phyloP scores from a whole-genome alignment of 2,888 invertebrate species.

The Campoplex capitator region DNA sequence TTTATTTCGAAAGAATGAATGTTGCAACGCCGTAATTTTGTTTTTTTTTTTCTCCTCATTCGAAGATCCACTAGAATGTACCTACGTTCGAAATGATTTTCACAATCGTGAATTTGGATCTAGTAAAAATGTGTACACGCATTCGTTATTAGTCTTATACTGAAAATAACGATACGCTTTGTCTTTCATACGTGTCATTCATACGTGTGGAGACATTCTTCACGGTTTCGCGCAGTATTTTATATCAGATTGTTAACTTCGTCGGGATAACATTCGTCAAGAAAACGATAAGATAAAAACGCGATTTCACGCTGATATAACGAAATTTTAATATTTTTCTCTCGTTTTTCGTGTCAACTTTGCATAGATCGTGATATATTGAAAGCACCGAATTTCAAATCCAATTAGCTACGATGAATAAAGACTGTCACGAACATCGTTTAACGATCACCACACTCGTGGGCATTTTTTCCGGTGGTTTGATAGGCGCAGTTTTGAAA shows the following conservation, averaged over 20 bases:
- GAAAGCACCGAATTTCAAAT: neutral
- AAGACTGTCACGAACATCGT: slow-evolving; percentile 67
- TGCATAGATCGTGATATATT: neutral
- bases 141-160: neutral
- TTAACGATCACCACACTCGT: slow-evolving; percentile 73
- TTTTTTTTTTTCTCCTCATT: neutral
- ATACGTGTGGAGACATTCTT: neutral
- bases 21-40: neutral
- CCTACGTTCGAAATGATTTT: neutral
- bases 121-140: neutral
- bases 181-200: neutral
- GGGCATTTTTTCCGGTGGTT: slow-evolving; percentile 75
- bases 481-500: slow-evolving; percentile 76
- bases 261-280: slow-evolving; percentile 16
- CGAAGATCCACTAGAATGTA: neutral
- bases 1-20: neutral
- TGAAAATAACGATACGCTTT: neutral
- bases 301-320: neutral
- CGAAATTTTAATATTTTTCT: slow-evolving; percentile 2
- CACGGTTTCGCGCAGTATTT: neutral
- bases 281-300: neutral
- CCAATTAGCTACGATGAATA: slow-evolving; percentile 23
- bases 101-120: neutral
- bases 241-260: slow-evolving; percentile 20
- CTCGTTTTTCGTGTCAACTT: neutral